phyloP scores from a whole-genome alignment of 1,140 invertebrate species.

The Mizuhopecten yessoensis region DNA sequence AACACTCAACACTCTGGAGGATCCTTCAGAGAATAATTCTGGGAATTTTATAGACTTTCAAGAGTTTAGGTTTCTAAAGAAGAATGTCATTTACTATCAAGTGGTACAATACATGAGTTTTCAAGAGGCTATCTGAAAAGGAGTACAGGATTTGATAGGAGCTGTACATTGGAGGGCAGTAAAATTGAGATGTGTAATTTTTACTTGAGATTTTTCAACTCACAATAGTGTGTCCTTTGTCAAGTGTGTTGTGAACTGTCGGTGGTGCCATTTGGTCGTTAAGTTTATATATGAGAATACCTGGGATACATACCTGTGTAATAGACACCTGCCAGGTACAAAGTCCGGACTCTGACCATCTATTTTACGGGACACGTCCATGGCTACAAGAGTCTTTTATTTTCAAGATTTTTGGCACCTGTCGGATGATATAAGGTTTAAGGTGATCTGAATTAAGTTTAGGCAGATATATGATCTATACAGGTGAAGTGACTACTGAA shows the following conservation, averaged over 20 bases:
- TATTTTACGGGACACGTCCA: neutral
- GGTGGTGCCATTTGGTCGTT: neutral
- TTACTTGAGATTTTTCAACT: neutral
- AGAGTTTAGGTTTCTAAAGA: neutral
- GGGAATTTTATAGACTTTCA: neutral
- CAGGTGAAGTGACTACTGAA: neutral
- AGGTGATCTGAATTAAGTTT: neutral
- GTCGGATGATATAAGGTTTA: neutral
- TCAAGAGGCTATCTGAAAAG: neutral
- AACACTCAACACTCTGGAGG: neutral
- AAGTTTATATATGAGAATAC: neutral
- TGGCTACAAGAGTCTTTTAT: neutral
- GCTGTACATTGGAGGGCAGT: neutral
- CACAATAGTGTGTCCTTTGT: neutral
- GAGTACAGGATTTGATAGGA: neutral
- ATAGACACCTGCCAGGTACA: neutral
- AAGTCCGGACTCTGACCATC: neutral
- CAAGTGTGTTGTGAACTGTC: neutral
- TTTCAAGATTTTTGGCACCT: neutral
- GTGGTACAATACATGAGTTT: neutral
- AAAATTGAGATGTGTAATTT: neutral
- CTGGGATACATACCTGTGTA: neutral
- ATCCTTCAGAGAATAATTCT: neutral
- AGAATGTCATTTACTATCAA: neutral
- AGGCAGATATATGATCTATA: neutral